Conservation (phyloP, 2,888 invertebrate species). For the Tubulanus polymorphus region DNA sequence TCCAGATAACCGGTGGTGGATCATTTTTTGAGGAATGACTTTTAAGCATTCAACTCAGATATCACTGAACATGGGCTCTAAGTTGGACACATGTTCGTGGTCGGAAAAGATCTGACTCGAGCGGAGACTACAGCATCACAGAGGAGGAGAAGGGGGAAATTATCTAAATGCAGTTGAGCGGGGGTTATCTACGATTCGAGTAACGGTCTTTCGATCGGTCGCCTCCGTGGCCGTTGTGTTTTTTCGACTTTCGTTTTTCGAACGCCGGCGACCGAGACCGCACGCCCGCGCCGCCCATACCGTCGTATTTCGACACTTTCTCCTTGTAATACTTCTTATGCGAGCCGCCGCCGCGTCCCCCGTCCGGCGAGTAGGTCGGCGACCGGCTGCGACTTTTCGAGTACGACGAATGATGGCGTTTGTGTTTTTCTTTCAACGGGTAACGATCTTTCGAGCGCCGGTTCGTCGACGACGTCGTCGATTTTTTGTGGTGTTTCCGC, state of each 20-base stretch:
- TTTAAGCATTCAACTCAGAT: no score
- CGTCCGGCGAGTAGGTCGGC: neutral
- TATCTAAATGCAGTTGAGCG: no score
- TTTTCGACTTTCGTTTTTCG: neutral
- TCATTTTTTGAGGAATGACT: no score
- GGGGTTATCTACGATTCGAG: slow-evolving; percentile 4
- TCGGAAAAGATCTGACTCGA: no score
- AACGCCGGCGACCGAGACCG: neutral
- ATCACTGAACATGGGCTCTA: no score
- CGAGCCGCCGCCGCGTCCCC: neutral
- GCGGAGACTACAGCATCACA: no score
- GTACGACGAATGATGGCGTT: neutral
- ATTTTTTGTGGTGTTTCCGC: neutral
- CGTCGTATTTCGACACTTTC: neutral
- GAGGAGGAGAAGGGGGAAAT: no score
- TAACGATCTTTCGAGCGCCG: neutral
- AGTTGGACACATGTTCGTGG: no score
- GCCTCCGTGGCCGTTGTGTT: neutral
- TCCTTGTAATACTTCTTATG: slow-evolving; percentile 8
- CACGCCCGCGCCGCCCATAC: no score
- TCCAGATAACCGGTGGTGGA: no score
- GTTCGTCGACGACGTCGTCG: no score
- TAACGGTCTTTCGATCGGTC: no score
- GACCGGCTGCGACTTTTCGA: neutral
- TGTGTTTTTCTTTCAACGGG: neutral